phyloP scores from a whole-genome alignment of 2,888 invertebrate species.

The Napeogenes sylphis region DNA sequence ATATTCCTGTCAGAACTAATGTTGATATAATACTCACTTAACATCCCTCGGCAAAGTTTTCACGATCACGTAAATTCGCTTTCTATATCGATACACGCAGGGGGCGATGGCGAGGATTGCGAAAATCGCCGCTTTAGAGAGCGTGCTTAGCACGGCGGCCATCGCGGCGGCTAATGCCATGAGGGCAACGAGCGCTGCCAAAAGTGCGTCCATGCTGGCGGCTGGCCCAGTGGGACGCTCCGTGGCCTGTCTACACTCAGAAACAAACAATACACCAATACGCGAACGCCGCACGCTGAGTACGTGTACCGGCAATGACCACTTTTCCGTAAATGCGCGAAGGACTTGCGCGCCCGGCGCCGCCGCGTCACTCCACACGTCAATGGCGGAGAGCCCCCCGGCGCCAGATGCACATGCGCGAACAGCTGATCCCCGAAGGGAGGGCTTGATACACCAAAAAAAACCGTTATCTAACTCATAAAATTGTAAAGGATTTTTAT shows the following conservation, averaged over 20 bases:
- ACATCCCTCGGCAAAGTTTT: slow-evolving; percentile 82
- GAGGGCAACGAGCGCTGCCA: slow-evolving; percentile 72
- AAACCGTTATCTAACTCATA: slow-evolving; percentile 46
- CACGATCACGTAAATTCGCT: slow-evolving; percentile 78
- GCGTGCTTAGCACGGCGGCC: slow-evolving; percentile 78
- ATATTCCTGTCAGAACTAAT: slow-evolving; percentile 5
- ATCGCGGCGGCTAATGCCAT: slow-evolving; percentile 76
- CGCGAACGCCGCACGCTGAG: slow-evolving; percentile 41
- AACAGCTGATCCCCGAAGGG: slow-evolving; percentile 66
- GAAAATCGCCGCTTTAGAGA: slow-evolving; percentile 85
- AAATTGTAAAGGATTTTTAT: slow-evolving; percentile 35
- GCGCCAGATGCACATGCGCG: slow-evolving; percentile 69
- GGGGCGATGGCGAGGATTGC: slow-evolving; percentile 76
- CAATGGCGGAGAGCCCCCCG: slow-evolving; percentile 54
- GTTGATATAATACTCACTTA: slow-evolving; percentile 73
- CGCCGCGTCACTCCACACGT: slow-evolving; percentile 32
- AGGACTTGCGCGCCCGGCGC: slow-evolving; percentile 34
- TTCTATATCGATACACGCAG: slow-evolving; percentile 75
- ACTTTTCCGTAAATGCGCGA: slow-evolving; percentile 47
- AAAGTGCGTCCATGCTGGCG: slow-evolving; percentile 75
- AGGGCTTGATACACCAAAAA: slow-evolving; percentile 43
- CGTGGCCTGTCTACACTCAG: slow-evolving; percentile 44
- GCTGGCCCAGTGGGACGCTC: slow-evolving; percentile 63
- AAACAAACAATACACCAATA: slow-evolving; percentile 35
- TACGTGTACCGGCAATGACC: slow-evolving; percentile 48